Conservation (phyloP, 2,113 vertebrate species). For the Epinephelus cyanopodus region DNA sequence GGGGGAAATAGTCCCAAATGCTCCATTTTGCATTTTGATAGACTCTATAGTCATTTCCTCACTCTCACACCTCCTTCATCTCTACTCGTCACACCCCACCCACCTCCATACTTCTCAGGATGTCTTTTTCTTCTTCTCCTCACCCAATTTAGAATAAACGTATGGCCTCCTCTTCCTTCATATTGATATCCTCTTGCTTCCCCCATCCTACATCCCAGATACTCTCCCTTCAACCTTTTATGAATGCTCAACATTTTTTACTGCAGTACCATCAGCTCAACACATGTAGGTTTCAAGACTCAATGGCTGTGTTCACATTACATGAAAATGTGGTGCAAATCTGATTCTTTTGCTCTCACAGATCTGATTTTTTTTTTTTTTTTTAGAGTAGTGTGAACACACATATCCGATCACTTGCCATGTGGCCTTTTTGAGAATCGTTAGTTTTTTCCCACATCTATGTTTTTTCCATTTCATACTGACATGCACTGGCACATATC, state of each 20-base stretch:
- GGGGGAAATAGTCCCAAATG: constrained; percentile 43
- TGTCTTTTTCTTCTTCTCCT: constrained; percentile 22
- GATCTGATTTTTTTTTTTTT: no score
- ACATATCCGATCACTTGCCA: no score
- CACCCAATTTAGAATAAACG: neutral
- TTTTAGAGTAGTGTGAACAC: no score
- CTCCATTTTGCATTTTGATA: constrained; percentile 70
- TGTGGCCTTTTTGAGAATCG: no score
- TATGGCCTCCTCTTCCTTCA: neutral
- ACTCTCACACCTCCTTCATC: constrained; percentile 30
- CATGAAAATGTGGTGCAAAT: no score
- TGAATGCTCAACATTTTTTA: neutral
- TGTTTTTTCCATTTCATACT: no score
- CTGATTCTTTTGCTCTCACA: no score
- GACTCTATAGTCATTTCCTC: constrained; percentile 53
- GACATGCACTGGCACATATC: no score
- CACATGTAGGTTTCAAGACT: neutral
- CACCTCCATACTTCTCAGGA: neutral
- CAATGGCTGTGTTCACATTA: no score
- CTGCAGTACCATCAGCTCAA: neutral
- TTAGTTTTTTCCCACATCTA: no score
- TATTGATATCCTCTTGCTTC: neutral
- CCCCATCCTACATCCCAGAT: neutral
- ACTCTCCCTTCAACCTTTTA: neutral
- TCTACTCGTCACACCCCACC: constrained; percentile 21